A percentile compares a stretch with the other conserved stretches of the same genome.
These are phyloP conservation scores for Hylyphantes graminicola DNA, from an alignment of 1,140 invertebrate species.

Conservation along the genomic window DNA sequence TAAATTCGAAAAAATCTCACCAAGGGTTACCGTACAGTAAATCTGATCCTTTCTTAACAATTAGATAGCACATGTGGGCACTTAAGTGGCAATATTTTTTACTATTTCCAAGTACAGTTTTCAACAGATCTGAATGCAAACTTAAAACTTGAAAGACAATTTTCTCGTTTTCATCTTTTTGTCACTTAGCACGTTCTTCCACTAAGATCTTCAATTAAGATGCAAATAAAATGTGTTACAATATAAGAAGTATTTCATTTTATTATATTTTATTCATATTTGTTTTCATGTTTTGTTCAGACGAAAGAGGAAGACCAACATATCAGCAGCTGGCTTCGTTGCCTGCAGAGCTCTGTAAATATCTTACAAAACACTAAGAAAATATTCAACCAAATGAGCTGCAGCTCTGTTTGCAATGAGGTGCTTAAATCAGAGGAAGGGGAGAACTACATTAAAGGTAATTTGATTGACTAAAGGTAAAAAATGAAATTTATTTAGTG, in stretches of 20 bases:
- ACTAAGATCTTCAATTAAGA: neutral
- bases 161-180: no score
- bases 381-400: slow-evolving; percentile 72
- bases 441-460: slow-evolving; percentile 73
- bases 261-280: neutral
- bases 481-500: neutral
- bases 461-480: slow-evolving; percentile 41
- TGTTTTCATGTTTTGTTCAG: slow-evolving; percentile 20
- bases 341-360: slow-evolving; percentile 72
- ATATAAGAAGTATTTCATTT: no score
- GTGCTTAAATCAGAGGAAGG: slow-evolving; percentile 73
- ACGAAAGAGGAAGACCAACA: slow-evolving; percentile 65
- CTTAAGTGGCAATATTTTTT: no score
- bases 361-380: slow-evolving; percentile 72
- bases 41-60: no score
- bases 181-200: no score
- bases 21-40: no score
- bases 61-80: no score
- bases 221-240: neutral
- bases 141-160: no score
- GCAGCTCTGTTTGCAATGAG: slow-evolving; percentile 72
- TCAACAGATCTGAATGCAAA: no score
- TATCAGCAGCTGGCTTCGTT: slow-evolving; percentile 74
- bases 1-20: no score
- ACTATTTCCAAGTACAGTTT: no score